Conservation (phyloP, 53 echinoderm and acorn worm genomes). For the Patiria pectinifera region DNA sequence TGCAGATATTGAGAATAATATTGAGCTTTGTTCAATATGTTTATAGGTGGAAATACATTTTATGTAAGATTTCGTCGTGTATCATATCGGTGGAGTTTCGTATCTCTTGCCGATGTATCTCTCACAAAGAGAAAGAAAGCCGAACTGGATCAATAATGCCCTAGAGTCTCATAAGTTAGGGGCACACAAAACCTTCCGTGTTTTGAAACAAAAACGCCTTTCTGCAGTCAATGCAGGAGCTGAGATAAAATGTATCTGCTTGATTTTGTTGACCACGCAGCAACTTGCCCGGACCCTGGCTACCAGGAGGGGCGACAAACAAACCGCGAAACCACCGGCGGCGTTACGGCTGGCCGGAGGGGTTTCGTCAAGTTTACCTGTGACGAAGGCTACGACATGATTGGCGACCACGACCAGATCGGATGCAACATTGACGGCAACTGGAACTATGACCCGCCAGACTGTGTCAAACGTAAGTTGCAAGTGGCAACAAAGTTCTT, state of each 20-base stretch:
- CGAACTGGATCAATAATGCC: too few relatives aligned
- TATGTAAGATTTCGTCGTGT: too few relatives aligned
- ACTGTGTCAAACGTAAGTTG: constrained; percentile 50
- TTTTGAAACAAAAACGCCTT: too few relatives aligned
- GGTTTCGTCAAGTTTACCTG: constrained; percentile 41
- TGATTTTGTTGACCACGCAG: neutral
- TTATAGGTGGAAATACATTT: too few relatives aligned
- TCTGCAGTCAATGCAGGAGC: neutral
- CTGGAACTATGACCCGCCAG: constrained; percentile 43
- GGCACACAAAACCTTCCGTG: too few relatives aligned
- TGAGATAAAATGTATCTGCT: neutral
- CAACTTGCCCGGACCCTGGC: constrained; percentile 38
- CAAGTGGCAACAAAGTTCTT: neutral
- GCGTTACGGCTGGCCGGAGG: constrained; percentile 28
- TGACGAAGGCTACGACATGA: constrained; percentile 33
- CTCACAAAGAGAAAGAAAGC: too few relatives aligned
- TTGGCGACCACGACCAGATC: constrained; percentile 21
- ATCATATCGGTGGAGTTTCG: too few relatives aligned
- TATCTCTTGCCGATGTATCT: too few relatives aligned
- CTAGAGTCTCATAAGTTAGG: too few relatives aligned
- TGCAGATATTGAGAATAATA: neutral
- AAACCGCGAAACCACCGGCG: constrained; percentile 39
- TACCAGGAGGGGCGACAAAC: constrained; percentile 12
- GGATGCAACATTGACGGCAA: constrained; percentile 39
- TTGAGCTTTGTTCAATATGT: neutral